A percentile compares a stretch with the other conserved stretches of the same genome.
phyloP scores from a whole-genome alignment of 2,797 vertebrate genomes.

The Poecilia picta region DNA sequence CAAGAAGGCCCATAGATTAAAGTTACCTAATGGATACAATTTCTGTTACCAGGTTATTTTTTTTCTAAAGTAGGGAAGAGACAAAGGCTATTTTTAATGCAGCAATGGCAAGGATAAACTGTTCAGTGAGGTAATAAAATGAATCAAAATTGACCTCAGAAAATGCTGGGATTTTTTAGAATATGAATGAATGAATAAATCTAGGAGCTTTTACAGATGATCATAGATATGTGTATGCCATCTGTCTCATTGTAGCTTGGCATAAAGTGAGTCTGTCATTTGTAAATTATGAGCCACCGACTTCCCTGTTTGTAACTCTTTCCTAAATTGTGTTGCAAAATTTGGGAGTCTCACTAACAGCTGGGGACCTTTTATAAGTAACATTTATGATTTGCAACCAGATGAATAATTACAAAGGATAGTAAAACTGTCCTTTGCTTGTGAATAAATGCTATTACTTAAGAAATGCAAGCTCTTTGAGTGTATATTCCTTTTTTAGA shows the following conservation, averaged over 20 bases:
- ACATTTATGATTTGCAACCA: not conserved
- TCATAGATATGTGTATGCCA: not conserved
- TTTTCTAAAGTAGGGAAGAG: not conserved
- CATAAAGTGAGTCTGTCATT: not conserved
- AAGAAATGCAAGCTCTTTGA: no score
- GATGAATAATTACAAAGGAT: not conserved
- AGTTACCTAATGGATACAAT: not conserved
- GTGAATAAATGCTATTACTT: no score
- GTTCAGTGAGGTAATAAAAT: not conserved
- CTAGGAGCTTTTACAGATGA: not conserved
- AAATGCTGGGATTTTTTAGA: not conserved
- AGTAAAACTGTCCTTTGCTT: no score
- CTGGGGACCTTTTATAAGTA: not conserved
- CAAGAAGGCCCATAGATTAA: not conserved
- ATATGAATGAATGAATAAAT: not conserved
- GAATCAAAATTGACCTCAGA: not conserved
- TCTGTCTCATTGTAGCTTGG: not conserved
- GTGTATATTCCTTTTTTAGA: no score
- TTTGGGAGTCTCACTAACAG: not conserved
- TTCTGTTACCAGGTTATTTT: not conserved
- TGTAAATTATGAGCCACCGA: not conserved
- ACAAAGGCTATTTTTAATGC: not conserved
- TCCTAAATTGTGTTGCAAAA: not conserved
- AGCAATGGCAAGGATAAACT: not conserved
- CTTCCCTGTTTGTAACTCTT: conserved; percentile 1